Base-by-base conservation (phyloP, 2,888 invertebrate species). In the Cephus spinipes region DNA sequence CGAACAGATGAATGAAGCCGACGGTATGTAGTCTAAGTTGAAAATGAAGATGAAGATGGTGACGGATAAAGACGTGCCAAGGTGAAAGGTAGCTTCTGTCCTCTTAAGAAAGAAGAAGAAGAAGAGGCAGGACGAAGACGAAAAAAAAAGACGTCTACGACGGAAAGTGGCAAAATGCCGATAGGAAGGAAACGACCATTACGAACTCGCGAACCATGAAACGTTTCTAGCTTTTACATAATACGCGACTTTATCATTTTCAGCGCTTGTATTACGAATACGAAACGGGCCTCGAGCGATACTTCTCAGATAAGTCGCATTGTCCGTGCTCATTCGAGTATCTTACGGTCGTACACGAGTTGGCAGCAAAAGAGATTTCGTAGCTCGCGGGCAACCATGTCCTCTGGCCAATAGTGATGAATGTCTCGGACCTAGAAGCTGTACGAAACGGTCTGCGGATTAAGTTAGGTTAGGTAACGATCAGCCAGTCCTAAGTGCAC, bases 31-130 rank as follows among this genome's bases (percentile, higher is more conserved):
- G 55, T 55, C 23, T 23, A 55, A 55, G 55, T 23, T 55, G 55
- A 55, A 23, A 55, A 55, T 23, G 55, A 55, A 40, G 40, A 40
- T 15, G 40, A 40, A 55, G 55, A 55, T 55, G 55, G 55, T 55
- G 55, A 23, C 55, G 9, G 55, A 55, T 55, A 55, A 55, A 55
- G 23, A 23, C 55, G 6, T 23, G 73, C 69, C 69, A 23, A 77
- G 68, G 34, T 33, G 68, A 77, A 68, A 68, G 33, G 36, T 74
- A 73, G 73, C 36, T 77, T 69, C 77, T 68, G n/a, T 74, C 73
- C 23, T 33, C 74, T 75, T 75, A 55, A 33, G 40, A 75, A 69
- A 75, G 33, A 77, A 75, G 68, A 75, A 75, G 75, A 31, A n/a
- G 31, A 40, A 35, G 31, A 33, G 15, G 55, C 6, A 33, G 11